Base-by-base conservation (phyloP, 2,113 vertebrate genomes). In the Brachyistius frenatus region DNA sequence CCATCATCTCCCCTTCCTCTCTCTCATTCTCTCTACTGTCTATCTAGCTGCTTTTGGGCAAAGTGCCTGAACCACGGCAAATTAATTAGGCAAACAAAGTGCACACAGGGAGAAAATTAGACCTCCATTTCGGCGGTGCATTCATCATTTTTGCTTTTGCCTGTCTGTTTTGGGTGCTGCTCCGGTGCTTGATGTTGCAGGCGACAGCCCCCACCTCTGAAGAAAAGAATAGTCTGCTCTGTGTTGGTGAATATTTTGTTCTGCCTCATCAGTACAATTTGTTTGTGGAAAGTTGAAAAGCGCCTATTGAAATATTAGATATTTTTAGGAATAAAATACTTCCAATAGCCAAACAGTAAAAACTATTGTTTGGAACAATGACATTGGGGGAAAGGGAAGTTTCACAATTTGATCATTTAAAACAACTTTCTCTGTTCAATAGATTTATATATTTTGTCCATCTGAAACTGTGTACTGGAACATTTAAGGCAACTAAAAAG, bases 41-140 rank as follows among this genome's bases (percentile, higher is more conserved):
- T 72, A 13, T 85, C 69, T 75, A 61, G 69, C 73, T 65, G 75
- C 69, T 65, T 81, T 81, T 63, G 57, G 78, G 83, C 68, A 65
- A 66, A 80, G 58, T 68, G 79, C 66, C 76, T 77, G 73, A 86
- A 81, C 77, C 77, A 89, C 82, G 83, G 77, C 80, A 86, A 76
- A 89, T 89, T 84, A 88, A 88, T 90, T 86, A 86, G 76, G 73
- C 66, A 87, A 88, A 90, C 85, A 90, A 84, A 91, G 75, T 88
- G 80, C 85, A 84, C 60, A 76, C 81, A 47, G 75, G 66, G 53
- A 69, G 83, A 15, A 88, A 89, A 90, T 84, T 71, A 78, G 76
- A 78, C 81, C 80, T 72, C 64, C 54, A 61, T 85, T 86, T 78
- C 53, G 63, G 55, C 7, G 1, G n/a, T 44, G 66, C 81, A 81